Percentiles rank a stretch among this genome's conserved stretches.
These are phyloP conservation scores for Heliconius hortense DNA, from an alignment of 2,888 invertebrate species.

Conservation along the genomic window DNA sequence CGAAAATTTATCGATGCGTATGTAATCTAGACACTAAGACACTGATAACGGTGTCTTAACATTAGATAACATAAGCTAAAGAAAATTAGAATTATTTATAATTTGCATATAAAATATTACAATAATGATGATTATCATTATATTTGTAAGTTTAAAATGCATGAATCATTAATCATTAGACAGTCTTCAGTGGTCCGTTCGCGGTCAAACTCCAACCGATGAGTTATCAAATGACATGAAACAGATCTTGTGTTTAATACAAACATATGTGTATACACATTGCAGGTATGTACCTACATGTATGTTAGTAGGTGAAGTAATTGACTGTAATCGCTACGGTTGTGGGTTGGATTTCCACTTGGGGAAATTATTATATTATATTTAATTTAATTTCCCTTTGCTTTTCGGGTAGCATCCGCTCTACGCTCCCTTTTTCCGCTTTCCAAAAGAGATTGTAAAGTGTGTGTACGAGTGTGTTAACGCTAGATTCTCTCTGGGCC, in stretches of 20 bases:
- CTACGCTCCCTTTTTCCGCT: background rate
- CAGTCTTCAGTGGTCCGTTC: constrained; percentile 7
- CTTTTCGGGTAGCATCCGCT: background rate
- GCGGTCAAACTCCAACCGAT: constrained; percentile 20
- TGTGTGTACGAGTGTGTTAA: background rate
- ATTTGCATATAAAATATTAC: no score
- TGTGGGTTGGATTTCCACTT: background rate
- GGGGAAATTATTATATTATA: background rate
- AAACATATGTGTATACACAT: background rate
- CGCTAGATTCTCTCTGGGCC: background rate
- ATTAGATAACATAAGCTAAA: no score
- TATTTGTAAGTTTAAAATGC: background rate
- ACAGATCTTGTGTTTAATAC: constrained; percentile 1
- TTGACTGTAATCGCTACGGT: background rate
- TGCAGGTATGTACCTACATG: background rate
- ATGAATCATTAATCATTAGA: background rate
- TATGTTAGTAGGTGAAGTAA: background rate
- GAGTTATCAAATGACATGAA: constrained; percentile 20
- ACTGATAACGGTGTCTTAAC: no score
- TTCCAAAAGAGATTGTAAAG: background rate
- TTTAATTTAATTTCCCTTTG: background rate
- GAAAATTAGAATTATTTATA: no score
- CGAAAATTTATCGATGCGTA: no score
- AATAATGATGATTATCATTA: no score
- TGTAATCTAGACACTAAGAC: no score